These are phyloP conservation scores for Orchestia grillus DNA, from an alignment of 1,140 invertebrate genomes.

Conservation along the genomic window DNA sequence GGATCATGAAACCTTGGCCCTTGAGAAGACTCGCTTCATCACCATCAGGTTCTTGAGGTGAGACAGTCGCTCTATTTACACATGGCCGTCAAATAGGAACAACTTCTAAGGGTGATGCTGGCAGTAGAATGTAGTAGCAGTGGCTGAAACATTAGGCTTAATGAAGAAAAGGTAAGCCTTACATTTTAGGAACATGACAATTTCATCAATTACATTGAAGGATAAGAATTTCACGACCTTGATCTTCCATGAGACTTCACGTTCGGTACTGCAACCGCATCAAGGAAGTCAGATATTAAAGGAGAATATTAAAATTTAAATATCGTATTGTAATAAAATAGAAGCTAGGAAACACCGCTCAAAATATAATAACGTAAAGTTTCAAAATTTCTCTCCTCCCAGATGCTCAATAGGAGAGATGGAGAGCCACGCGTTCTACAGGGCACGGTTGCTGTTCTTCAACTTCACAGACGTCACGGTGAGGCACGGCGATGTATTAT, in stretches of 20 bases:
- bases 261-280: not conserved
- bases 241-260: not conserved
- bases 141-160: no score
- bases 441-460: constrained; percentile 38
- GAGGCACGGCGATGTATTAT: not conserved
- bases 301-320: not conserved
- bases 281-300: not conserved
- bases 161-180: no score
- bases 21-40: constrained; percentile 53
- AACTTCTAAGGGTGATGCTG: no score
- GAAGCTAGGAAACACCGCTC: not conserved
- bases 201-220: not conserved
- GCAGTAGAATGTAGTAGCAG: no score
- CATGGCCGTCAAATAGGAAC: no score
- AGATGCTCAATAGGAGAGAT: constrained; percentile 57
- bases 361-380: not conserved
- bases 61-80: not conserved
- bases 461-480: constrained; percentile 42
- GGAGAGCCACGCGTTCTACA: constrained; percentile 32
- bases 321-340: not conserved
- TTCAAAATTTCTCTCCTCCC: not conserved
- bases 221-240: not conserved
- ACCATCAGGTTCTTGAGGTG: constrained; percentile 28
- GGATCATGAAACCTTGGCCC: not conserved
- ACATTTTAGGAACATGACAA: not conserved